Base-by-base conservation (phyloP, 2,888 invertebrate genomes). In the Exephanes ischioxanthus region DNA sequence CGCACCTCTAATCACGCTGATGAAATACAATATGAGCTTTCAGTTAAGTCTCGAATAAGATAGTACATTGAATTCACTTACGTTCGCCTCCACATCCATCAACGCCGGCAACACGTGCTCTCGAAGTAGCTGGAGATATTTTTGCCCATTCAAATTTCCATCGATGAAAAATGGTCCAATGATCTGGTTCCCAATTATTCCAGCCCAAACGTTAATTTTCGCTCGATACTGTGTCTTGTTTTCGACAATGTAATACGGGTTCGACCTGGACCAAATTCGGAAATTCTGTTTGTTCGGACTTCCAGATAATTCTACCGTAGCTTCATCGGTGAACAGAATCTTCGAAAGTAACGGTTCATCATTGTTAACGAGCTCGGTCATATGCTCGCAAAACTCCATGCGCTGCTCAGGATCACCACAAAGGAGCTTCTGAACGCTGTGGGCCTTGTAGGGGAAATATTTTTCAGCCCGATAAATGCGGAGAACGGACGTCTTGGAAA, bases 101-200 rank as follows among this genome's bases (percentile, higher is more conserved):
- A 58, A 58, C 26, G 22, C 58, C 6, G 58, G 58, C 19, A 58
- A 11, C 7, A 58, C 58, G 7, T 19, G 58, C 22, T 58, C 26
- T 26, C 26, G 9, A 22, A 58, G 22, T 0, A 58, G 26, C 11
- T 19, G 9, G 26, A 19, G 58, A 66, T 67, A 76, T n/a, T 6
- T 48, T 48, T 9, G 14, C 2, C 51, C 41, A 41, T 41, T 55
- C 19, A 77, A 26, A 53, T 22, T 77, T 22, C 55, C 67, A 16
- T 67, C 41, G n/a, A 67, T 37, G 22, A 67, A 77, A 37, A 55
- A 63, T 11, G 55, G 77, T 11, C 55, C 77, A 41, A 77, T 55
- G 22, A 77, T 53, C 6, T n/a, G 26, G 26, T 77, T 33, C 14
- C 30, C 45, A 22, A 67, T 9, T 2, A 77, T 41, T 4, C 67